These are phyloP conservation scores for Pammene aurita DNA, from an alignment of 2,888 invertebrate genomes.

Conservation along the genomic window DNA sequence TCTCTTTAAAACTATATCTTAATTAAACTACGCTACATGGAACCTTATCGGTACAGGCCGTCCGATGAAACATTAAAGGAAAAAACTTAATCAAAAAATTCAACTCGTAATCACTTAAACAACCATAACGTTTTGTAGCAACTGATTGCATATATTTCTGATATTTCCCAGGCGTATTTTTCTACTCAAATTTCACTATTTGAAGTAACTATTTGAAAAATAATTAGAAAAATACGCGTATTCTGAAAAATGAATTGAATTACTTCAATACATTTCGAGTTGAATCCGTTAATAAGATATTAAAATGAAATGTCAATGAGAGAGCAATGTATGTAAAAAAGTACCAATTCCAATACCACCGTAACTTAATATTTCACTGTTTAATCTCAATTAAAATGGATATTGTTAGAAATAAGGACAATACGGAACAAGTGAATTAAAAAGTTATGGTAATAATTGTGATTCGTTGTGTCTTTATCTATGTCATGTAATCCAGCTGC, in stretches of 20 bases:
- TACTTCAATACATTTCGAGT: slow-evolving; percentile 27
- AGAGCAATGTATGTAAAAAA: slow-evolving; percentile 50
- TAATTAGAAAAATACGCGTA: slow-evolving; percentile 25
- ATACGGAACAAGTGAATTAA: slow-evolving; percentile 13
- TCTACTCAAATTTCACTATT: slow-evolving; percentile 8
- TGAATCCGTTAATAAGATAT: slow-evolving; percentile 38
- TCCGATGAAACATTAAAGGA: slow-evolving; percentile 46
- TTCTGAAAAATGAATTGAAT: not conserved
- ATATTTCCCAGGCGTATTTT: slow-evolving; percentile 26
- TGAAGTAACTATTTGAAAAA: slow-evolving; percentile 32
- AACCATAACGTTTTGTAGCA: not conserved
- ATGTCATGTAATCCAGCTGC: slow-evolving; percentile 22
- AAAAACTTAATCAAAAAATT: slow-evolving; percentile 33
- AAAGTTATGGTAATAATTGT: slow-evolving; percentile 19
- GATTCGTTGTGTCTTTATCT: slow-evolving; percentile 4
- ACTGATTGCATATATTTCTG: not conserved
- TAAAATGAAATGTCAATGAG: slow-evolving; percentile 49
- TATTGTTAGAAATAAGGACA: slow-evolving; percentile 20
- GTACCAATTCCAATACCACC: slow-evolving; percentile 15
- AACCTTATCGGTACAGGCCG: slow-evolving; percentile 76
- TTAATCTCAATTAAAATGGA: slow-evolving; percentile 16
- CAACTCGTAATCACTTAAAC: slow-evolving; percentile 28
- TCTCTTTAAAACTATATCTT: slow-evolving; percentile 55
- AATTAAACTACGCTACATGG: slow-evolving; percentile 69
- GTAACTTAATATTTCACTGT: slow-evolving; percentile 19